Base-by-base conservation (phyloP, 35 echinoderm and acorn worm genomes). In the Antedon bifida region DNA sequence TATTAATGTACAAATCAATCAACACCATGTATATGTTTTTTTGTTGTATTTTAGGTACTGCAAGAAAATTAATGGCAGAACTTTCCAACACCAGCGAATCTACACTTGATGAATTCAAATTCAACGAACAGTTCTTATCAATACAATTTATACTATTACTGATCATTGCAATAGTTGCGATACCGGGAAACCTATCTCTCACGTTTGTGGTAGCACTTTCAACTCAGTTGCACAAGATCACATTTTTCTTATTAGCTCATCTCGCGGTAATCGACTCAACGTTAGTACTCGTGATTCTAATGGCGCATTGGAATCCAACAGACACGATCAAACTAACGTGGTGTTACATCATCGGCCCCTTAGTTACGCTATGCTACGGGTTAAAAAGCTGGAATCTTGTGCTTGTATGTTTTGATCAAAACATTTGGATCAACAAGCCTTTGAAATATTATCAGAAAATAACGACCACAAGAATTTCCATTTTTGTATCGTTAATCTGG, bases 361-460 rank as follows among this genome's bases (percentile, higher is more conserved):
- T 92, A 0, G 88, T 85, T 77, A 83, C 45, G 0, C 73, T 91
- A 0, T 75, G 92, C 8, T 85, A 84, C 28, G 78, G 82, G 28
- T 79, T 86, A n/a, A 64, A 64, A 21, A 90, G 86, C 17, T 99
- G 90, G 91, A 92, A 88, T 12, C 88, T 99, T 0, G 80, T 80
- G 17, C 36, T 88, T 11, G 79, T 93, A 32, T 90, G 90, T 78
- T 44, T 91, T 19, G 95, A 99, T 30, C 81, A 91, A 34, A 88
- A 85, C 85, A 87, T 92, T 35, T 91, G 91, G 0, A 85, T 99
- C 33, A 93, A 90, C n/a, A 82, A 90, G 26, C 95, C 95, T 0
- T 80, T 99, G 5, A 86, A 93, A 19, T 99, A 99, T 39, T 82
- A 92, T 51, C 88, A 92, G 35, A 84, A 81, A 33, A 82, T 99